Base-by-base conservation (phyloP, 2,113 vertebrate genomes). In the Asarcornis scutulata region DNA sequence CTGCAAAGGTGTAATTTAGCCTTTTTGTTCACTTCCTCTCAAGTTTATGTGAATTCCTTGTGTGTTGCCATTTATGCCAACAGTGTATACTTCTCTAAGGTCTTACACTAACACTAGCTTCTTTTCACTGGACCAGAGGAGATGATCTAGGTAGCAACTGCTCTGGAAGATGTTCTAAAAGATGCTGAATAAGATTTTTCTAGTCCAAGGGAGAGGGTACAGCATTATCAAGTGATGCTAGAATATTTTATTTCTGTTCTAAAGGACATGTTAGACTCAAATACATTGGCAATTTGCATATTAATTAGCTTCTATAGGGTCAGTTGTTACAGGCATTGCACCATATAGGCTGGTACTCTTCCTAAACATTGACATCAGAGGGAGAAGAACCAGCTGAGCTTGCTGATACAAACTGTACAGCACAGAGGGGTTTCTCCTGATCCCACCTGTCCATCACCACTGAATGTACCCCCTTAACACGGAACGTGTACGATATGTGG, bases 1-100 rank as follows among this genome's bases (percentile, higher is more conserved):
- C 52, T 52, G 15, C n/a, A 58, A 56, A 58, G 31, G 38, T 58
- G 53, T 5, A 21, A 36, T 20, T 59, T n/a, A 42, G 22, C 1
- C 3, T 77, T 60, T 62, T 71, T 13, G 4, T 18, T 64, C 36
- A 20, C 56, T 64, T 36, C 21, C n/a, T 50, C 32, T 13, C 20
- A 14, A 14, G 23, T 9, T 55, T 2, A 1, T 0, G 2, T 11
- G 31, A 50, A n/a, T 68, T 69, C 32, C 6, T 68, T 26, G 1
- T 2, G 4, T 60, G 67, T 56, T 76, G 67, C 6, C 32, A 29
- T 60, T 46, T 52, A 50, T 73, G 34, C 31, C 26, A 21, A 46
- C 38, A 25, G 20, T 4, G 1, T 46, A 9, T 21, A 8, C 42
- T 34, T 34, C 66, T 7, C 72, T 23, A 16, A 78, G 59, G 31